Conservation (phyloP, 2,888 invertebrate species). For the Patella caerulea region DNA sequence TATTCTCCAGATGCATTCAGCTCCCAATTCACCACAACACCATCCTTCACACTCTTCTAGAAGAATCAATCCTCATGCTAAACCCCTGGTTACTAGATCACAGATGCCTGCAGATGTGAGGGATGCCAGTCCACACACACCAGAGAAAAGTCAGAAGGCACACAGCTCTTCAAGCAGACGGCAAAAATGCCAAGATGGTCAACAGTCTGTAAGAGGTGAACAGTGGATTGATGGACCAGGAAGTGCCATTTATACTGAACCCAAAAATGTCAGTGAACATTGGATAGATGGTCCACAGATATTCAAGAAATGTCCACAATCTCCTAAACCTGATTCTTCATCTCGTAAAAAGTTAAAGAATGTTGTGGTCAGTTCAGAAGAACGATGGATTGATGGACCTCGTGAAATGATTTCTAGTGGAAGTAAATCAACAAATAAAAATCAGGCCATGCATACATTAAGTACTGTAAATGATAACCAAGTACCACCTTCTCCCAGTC, state of each 20-base stretch:
- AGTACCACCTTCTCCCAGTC: constrained; percentile 28
- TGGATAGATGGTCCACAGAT: constrained; percentile 93
- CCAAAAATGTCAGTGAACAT: constrained; percentile 77
- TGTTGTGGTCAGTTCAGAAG: constrained; percentile 75
- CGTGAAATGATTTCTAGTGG: constrained; percentile 56
- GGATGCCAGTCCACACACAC: constrained; percentile 30
- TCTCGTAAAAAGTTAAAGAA: constrained; percentile 72
- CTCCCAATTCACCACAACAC: constrained; percentile 38
- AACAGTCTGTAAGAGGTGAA: constrained; percentile 74
- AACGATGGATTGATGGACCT: constrained; percentile 70
- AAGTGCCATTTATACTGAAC: constrained; percentile 73
- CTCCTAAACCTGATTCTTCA: constrained; percentile 21
- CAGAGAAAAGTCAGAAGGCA: constrained; percentile 34
- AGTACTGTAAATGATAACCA: constrained; percentile 28
- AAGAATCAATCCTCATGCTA: constrained; percentile 17
- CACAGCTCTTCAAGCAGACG: constrained; percentile 34
- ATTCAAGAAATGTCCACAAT: constrained; percentile 70
- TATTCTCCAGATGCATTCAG: constrained; percentile 28
- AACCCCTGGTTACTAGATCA: constrained; percentile 16
- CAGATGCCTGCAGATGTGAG: constrained; percentile 24
- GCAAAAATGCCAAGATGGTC: constrained; percentile 32
- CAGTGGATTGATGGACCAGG: constrained; percentile 98
- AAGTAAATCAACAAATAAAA: constrained; percentile 9
- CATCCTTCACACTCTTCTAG: constrained; percentile 32
- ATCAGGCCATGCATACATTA: constrained; percentile 38